Base-by-base conservation (phyloP, 2,113 vertebrate genomes). In the Suricata suricatta region DNA sequence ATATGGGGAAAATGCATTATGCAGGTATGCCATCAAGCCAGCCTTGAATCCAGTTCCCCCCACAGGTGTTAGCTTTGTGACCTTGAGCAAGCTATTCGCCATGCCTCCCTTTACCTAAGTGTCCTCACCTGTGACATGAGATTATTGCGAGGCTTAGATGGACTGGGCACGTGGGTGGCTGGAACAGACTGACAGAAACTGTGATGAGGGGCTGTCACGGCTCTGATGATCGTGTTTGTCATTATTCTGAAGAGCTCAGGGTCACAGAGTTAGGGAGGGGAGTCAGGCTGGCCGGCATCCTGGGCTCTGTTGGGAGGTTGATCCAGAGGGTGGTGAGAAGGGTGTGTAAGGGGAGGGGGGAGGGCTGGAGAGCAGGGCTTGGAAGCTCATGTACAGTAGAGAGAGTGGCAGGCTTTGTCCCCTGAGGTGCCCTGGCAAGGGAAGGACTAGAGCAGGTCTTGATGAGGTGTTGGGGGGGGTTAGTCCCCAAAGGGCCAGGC, bases 21-120 rank as follows among this genome's bases (percentile, higher is more conserved):
- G 16, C 14, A 31, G 83, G 10, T 57, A 4, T 5, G 57, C 19
- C 1, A 1, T 2, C 50, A 33, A 31, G 13, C 1, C 1, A 13
- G 3, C 35, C 94, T 74, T 41, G 77, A 77, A 54, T 60, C 35
- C 60, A 68, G 52, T 5, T 41, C 44, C 50, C 35, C 33, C 12
- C 5, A 2, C n/a, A 38, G n/a, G 10, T 88, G 13, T 3, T 33
- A 52, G 82, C 29, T 83, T 5, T 35, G 15, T 66, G 31, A 54
- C 77, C 90, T 21, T 50, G 69, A 25, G 60, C 44, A 8, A n/a
- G 44, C 38, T 14, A 0, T 41, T 72, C 2, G 1, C 14, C 41
- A 41, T 41, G 41, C 41, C 44, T 57, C 52, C 44, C 47, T 90
- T 83, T 17, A 35, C 27, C 35, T 21, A 2, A 13, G 44, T 95